Conservation (phyloP, 2,797 vertebrate genomes). For the Streptopelia turtur region DNA sequence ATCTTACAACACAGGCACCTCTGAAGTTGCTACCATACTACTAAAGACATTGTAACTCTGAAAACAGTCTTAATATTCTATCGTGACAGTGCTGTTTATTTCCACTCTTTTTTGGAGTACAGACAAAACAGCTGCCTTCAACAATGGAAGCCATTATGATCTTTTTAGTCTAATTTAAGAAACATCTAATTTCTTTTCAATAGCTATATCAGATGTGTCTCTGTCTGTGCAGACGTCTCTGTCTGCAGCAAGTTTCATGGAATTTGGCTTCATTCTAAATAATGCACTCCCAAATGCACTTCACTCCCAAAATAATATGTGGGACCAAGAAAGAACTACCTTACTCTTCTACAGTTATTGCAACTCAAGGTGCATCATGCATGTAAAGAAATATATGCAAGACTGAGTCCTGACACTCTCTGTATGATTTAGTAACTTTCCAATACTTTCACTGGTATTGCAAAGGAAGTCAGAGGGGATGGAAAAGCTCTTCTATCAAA, state of each 20-base stretch:
- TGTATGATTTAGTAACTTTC: neutral
- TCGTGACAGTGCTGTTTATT: neutral
- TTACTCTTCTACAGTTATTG: neutral
- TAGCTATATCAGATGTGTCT: neutral
- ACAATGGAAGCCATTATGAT: slow-evolving; percentile 29
- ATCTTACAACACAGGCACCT: neutral
- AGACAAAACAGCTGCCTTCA: slow-evolving; percentile 50
- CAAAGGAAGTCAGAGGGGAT: neutral
- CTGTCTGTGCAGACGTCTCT: neutral
- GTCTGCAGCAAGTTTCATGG: neutral
- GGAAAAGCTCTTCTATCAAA: neutral
- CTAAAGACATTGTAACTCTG: neutral
- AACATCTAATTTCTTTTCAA: slow-evolving; percentile 18
- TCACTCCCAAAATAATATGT: neutral
- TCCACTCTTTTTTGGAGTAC: neutral
- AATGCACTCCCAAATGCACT: neutral
- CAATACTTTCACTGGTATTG: neutral
- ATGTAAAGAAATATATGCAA: neutral
- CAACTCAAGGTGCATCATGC: neutral
- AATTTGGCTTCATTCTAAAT: neutral
- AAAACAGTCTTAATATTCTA: neutral
- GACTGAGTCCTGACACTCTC: neutral
- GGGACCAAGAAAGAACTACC: neutral
- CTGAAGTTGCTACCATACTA: neutral
- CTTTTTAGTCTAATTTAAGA: slow-evolving; percentile 47